These are phyloP conservation scores for Mormyrus iriodes DNA, from an alignment of 2,113 vertebrate genomes.

Conservation along the genomic window DNA sequence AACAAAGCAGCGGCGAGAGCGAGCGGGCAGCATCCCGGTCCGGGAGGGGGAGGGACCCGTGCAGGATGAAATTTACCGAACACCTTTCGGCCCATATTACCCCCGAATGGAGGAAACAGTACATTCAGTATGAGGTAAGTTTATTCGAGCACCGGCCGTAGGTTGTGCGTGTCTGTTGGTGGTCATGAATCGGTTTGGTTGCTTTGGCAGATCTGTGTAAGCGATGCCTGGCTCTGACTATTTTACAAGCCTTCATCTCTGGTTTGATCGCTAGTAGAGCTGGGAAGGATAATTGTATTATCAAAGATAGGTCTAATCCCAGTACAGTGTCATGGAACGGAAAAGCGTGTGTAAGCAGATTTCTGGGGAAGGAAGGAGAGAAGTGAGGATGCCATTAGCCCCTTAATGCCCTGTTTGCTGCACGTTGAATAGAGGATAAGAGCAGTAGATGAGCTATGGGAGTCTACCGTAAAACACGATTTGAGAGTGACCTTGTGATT, in stretches of 20 bases:
- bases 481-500: background rate
- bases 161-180: background rate
- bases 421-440: background rate
- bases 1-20: background rate
- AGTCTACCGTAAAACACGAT: background rate
- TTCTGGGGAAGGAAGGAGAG: background rate
- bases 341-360: background rate
- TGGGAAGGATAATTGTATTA: background rate
- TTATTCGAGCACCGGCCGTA: background rate
- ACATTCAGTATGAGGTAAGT: conserved; percentile 95
- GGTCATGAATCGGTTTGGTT: background rate
- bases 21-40: background rate
- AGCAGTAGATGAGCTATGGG: background rate
- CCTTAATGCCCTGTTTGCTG: background rate
- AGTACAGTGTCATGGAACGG: background rate
- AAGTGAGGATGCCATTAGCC: background rate
- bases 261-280: background rate
- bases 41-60: background rate
- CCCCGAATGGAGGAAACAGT: conserved; percentile 96
- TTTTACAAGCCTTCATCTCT: background rate
- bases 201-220: background rate
- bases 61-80: conserved; percentile 94
- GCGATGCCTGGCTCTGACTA: background rate
- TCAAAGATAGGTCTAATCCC: background rate
- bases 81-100: conserved; percentile 98